phyloP scores from a whole-genome alignment of 2,888 invertebrate species.

The Lasioglossum zephyrum region DNA sequence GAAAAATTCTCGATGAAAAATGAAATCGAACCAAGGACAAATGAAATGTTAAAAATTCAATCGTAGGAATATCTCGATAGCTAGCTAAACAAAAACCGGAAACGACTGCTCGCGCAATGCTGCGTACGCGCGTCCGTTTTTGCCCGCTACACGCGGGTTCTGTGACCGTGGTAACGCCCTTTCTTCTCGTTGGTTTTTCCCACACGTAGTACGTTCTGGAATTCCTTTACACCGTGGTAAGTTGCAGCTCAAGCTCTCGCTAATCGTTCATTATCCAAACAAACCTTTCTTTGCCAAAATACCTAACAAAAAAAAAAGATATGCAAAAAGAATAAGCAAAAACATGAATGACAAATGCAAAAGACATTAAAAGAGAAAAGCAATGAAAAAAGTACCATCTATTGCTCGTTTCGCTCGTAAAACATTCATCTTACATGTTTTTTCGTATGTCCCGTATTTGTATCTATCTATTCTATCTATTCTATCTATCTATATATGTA shows the following conservation, averaged over 20 bases:
- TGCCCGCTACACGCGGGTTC: conserved; percentile 80
- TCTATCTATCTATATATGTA: conserved; percentile 59
- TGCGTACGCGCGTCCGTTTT: conserved; percentile 73
- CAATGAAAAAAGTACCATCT: conserved; percentile 76
- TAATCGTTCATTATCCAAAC: conserved; percentile 80
- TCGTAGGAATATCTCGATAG: no score
- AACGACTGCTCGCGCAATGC: conserved; percentile 69
- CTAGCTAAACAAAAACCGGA: not conserved
- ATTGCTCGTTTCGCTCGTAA: conserved; percentile 80
- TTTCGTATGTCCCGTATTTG: conserved; percentile 75
- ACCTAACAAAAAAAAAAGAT: conserved; percentile 22
- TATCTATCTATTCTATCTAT: conserved; percentile 52
- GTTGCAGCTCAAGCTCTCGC: conserved; percentile 88
- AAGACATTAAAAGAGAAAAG: conserved; percentile 19
- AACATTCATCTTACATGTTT: conserved; percentile 79
- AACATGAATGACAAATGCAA: conserved; percentile 5
- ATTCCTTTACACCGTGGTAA: conserved; percentile 99
- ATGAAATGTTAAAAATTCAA: no score
- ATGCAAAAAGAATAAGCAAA: not conserved
- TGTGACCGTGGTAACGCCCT: conserved; percentile 85
- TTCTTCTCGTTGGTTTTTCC: conserved; percentile 85
- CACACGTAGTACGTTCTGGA: conserved; percentile 97
- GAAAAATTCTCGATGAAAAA: not conserved
- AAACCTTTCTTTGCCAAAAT: conserved; percentile 29
- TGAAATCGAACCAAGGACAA: not conserved